Percentiles rank a stretch among this genome's conserved stretches.
These are phyloP conservation scores for Marcusenius ussheri DNA, from an alignment of 2,113 vertebrate genomes.

Conservation along the genomic window DNA sequence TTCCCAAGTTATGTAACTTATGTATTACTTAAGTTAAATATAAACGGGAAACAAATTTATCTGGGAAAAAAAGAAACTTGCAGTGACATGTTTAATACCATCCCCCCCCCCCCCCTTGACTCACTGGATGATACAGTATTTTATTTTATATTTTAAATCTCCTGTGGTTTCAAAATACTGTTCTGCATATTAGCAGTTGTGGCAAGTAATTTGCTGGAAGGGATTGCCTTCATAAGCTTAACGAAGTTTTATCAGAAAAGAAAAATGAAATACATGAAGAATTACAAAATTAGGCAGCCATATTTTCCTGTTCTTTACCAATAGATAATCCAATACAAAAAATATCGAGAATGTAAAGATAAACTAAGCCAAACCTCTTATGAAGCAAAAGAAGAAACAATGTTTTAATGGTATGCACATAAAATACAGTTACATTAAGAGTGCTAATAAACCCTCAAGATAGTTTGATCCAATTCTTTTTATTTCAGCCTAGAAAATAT, in stretches of 20 bases:
- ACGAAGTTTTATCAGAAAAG: conserved; percentile 25
- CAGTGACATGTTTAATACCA: conserved; percentile 32
- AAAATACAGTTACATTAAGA: background rate
- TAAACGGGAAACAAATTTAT: conserved; percentile 23
- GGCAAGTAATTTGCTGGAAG: conserved; percentile 23
- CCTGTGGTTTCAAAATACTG: conserved; percentile 24
- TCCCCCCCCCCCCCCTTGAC: conserved; percentile 25
- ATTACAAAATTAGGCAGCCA: background rate
- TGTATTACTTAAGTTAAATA: background rate
- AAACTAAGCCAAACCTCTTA: background rate
- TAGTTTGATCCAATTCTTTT: background rate
- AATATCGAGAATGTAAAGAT: background rate
- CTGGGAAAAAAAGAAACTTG: conserved; percentile 17
- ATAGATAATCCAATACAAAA: background rate
- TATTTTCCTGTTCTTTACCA: background rate
- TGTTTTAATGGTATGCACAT: background rate
- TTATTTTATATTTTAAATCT: conserved; percentile 24
- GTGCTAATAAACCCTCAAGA: background rate
- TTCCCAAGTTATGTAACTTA: background rate
- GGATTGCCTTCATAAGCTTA: conserved; percentile 16
- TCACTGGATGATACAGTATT: conserved; percentile 26
- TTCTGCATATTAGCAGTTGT: conserved; percentile 39
- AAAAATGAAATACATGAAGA: background rate
- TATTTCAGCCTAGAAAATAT: background rate
- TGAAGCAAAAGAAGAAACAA: background rate